Evolutionary conservation across 2,888 invertebrate genomes (phyloP).

Genomic region (Erebia ligea): DNA sequence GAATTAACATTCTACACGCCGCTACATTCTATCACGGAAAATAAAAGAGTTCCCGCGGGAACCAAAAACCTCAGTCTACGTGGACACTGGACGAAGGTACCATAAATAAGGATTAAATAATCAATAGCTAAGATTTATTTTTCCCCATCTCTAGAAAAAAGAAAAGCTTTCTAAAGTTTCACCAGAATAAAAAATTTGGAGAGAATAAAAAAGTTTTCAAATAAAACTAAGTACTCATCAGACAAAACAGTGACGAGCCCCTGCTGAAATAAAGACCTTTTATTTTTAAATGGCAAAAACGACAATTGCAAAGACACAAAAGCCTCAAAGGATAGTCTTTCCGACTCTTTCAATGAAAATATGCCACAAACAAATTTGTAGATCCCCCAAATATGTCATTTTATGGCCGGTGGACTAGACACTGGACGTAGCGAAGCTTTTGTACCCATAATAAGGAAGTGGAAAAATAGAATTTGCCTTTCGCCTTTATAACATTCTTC

Average conservation of each 20-base stretch:
- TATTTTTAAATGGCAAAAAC: slow-evolving; percentile 1
- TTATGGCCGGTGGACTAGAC: slow-evolving; percentile 6
- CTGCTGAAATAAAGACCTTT: neutral
- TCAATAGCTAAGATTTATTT: no score
- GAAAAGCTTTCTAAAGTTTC: no score
- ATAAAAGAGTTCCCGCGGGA: neutral
- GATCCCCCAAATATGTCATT: slow-evolving; percentile 13
- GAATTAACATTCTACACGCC: neutral
- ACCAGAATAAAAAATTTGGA: no score
- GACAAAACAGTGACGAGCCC: neutral
- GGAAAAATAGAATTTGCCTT: slow-evolving; percentile 33
- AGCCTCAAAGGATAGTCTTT: neutral
- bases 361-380: slow-evolving; percentile 13
- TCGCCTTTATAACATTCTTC: slow-evolving; percentile 33
- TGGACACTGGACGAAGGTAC: no score
- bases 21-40: neutral
- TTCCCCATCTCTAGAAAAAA: no score
- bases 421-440: slow-evolving; percentile 28
- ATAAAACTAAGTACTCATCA: neutral
- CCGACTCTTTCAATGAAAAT: neutral
- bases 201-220: neutral
- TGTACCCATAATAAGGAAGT: slow-evolving; percentile 34
- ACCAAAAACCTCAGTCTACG: no score
- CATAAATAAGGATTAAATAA: no score
- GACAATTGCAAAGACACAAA: slow-evolving; percentile 12